These are phyloP conservation scores for Sceloporus undulatus DNA, from an alignment of 2,113 vertebrate species.

Conservation along the genomic window DNA sequence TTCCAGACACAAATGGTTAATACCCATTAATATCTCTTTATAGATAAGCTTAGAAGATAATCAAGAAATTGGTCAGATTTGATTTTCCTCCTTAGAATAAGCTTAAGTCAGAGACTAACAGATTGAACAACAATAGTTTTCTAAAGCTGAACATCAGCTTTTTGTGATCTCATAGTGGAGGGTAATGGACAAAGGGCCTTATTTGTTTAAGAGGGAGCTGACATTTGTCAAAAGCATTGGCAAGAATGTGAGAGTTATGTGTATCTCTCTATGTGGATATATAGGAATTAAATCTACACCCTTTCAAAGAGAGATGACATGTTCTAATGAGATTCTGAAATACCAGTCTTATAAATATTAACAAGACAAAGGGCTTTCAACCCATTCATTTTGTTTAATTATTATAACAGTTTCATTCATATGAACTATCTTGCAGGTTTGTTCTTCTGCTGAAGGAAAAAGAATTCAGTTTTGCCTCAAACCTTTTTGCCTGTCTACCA, in stretches of 20 bases:
- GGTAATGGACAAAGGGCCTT: neutral
- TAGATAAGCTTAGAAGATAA: neutral
- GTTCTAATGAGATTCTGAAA: constrained; percentile 27
- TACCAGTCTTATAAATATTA: constrained; percentile 22
- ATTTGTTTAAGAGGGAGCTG: neutral
- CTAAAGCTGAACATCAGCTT: neutral
- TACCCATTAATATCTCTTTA: neutral
- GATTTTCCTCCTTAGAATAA: neutral
- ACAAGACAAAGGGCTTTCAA: constrained; percentile 12
- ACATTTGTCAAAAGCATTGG: neutral
- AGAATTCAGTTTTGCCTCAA: neutral
- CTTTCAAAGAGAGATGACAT: constrained; percentile 9
- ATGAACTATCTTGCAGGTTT: constrained; percentile 12
- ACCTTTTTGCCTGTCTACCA: neutral
- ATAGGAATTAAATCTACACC: neutral
- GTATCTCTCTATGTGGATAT: neutral
- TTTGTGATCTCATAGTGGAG: neutral
- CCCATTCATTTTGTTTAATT: neutral
- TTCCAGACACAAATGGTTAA: neutral
- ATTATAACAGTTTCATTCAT: constrained; percentile 19
- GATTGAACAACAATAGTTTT: neutral
- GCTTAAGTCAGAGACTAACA: neutral
- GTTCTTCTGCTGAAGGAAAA: neutral
- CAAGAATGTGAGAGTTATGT: neutral
- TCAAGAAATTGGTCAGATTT: neutral